Conservation (phyloP, 2,113 vertebrate genomes). For the Chrysochloris asiatica region DNA sequence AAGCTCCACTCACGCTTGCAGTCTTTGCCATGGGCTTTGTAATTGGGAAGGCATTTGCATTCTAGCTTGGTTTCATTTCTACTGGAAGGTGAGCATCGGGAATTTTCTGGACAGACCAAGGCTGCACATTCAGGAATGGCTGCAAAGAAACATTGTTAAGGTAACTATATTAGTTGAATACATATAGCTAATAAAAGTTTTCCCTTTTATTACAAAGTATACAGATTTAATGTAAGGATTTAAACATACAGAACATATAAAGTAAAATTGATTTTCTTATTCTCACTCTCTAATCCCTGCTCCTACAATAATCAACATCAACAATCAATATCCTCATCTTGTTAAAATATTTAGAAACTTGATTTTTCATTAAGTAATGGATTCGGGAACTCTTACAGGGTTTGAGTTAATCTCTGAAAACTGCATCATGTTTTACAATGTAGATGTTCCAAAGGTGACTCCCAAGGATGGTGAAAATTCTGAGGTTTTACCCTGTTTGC, state of each 20-base stretch:
- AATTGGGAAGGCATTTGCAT: constrained; percentile 89
- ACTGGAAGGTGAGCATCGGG: constrained; percentile 86
- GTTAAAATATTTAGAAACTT: background rate
- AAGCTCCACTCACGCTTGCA: constrained; percentile 89
- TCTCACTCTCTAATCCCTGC: background rate
- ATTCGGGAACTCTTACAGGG: background rate
- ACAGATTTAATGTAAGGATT: background rate
- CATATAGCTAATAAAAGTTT: too few species aligned
- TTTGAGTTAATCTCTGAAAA: background rate
- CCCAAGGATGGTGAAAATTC: background rate
- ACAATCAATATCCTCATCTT: background rate
- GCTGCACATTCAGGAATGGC: constrained; percentile 85
- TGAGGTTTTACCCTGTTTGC: background rate
- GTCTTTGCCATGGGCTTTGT: constrained; percentile 73
- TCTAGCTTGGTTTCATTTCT: constrained; percentile 78
- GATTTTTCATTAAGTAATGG: background rate
- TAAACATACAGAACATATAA: background rate
- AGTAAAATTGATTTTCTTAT: background rate
- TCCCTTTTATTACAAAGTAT: background rate
- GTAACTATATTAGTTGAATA: background rate
- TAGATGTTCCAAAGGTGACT: background rate
- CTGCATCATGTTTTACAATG: background rate
- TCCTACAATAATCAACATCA: background rate
- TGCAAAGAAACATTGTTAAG: constrained; percentile 43
- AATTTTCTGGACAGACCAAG: constrained; percentile 86